A percentile compares a stretch with the other conserved stretches of the same genome.
Conservation (phyloP, 2,797 vertebrate genomes). For the Hylomyscus alleni region DNA sequence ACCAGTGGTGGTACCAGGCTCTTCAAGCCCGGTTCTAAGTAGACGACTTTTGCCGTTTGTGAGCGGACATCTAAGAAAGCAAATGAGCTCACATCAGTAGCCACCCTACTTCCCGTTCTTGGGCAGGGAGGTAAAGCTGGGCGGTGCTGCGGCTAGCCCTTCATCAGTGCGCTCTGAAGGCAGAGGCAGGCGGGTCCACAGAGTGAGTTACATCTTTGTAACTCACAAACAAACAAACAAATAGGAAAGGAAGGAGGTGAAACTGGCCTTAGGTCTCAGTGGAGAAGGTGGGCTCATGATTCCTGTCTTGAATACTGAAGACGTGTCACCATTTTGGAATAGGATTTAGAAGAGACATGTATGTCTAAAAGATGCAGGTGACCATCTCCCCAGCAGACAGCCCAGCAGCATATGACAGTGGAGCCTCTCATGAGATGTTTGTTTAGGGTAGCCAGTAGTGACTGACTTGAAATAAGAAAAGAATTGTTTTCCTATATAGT, state of each 20-base stretch:
- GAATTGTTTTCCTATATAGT: constrained; percentile 21
- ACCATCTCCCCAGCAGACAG: constrained; percentile 59
- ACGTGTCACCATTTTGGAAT: constrained; percentile 77
- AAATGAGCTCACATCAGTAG: constrained; percentile 80
- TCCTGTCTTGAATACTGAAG: constrained; percentile 51
- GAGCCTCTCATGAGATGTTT: background rate
- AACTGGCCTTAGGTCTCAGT: constrained; percentile 74
- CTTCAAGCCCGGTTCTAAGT: constrained; percentile 52
- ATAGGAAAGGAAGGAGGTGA: background rate
- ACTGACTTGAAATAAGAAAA: constrained; percentile 33
- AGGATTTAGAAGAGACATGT: constrained; percentile 78
- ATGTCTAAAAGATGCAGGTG: constrained; percentile 68
- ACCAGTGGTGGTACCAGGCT: constrained; percentile 49
- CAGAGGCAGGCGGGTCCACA: background rate
- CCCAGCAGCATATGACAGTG: background rate
- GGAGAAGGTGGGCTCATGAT: constrained; percentile 80
- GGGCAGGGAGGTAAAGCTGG: constrained; percentile 69
- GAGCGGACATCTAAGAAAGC: constrained; percentile 73
- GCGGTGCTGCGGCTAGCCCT: background rate
- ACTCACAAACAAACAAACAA: background rate
- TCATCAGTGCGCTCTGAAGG: background rate
- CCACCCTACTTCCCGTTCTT: constrained; percentile 78
- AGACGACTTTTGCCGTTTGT: constrained; percentile 56
- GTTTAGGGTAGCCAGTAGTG: background rate
- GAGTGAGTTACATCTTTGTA: background rate